Percentiles rank a stretch among this genome's conserved stretches.
phyloP scores from a whole-genome alignment of 2,113 vertebrate genomes.

The Aramus guarauna region DNA sequence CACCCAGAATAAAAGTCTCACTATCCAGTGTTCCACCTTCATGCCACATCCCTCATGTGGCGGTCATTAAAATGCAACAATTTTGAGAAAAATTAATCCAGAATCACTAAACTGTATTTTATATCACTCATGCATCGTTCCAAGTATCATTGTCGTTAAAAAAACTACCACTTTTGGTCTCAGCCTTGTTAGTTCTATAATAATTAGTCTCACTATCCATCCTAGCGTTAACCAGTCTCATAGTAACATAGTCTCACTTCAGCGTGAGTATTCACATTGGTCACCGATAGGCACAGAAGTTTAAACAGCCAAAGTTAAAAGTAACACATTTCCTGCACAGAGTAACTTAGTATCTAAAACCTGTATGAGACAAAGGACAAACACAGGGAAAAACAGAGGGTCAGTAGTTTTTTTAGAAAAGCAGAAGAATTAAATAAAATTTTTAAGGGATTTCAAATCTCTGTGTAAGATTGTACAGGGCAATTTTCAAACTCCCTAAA shows the following conservation, averaged over 20 bases:
- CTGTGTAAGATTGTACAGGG: not conserved
- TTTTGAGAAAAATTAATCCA: not conserved
- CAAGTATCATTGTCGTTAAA: not conserved
- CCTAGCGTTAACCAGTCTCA: not conserved
- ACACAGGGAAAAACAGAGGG: not conserved
- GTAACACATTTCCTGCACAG: not conserved
- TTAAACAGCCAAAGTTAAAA: not conserved
- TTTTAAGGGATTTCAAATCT: not conserved
- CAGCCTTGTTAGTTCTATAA: not conserved
- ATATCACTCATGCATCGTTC: not conserved
- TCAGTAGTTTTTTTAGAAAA: not conserved
- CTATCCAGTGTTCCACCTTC: not conserved
- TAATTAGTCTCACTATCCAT: not conserved
- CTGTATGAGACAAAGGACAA: not conserved
- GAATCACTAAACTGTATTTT: not conserved
- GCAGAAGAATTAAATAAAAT: not conserved
- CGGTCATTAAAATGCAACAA: not conserved
- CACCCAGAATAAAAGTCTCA: not conserved
- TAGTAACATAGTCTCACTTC: not conserved
- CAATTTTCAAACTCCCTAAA: not conserved
- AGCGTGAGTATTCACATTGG: not conserved
- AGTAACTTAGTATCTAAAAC: not conserved
- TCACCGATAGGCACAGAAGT: not conserved
- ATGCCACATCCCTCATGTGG: not conserved
- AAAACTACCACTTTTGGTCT: not conserved